Conservation (phyloP, 2,888 invertebrate species). For the Oxycera nigricornis region DNA sequence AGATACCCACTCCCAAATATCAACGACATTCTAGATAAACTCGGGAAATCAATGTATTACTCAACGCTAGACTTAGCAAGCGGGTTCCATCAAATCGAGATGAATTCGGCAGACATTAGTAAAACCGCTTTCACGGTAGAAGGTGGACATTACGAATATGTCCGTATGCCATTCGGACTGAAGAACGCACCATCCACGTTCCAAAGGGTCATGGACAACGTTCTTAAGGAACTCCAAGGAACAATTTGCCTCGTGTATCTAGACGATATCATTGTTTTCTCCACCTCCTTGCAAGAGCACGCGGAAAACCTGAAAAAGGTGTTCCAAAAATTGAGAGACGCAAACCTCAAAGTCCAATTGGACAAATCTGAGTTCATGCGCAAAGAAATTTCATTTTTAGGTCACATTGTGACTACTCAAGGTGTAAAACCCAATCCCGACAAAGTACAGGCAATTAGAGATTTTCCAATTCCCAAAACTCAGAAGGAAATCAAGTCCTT, state of each 20-base stretch:
- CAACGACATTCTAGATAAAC: not conserved
- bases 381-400: slow-evolving; percentile 34
- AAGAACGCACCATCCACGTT: slow-evolving; percentile 11
- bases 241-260: slow-evolving; percentile 4
- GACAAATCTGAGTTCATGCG: slow-evolving; percentile 51
- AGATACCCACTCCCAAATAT: not conserved
- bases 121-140: slow-evolving; percentile 52
- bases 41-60: not conserved
- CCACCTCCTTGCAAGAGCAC: not conserved
- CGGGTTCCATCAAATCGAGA: slow-evolving; percentile 54
- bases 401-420: not conserved
- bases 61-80: slow-evolving; percentile 38
- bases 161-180: not conserved
- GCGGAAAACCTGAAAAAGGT: not conserved
- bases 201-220: not conserved
- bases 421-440: not conserved
- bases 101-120: slow-evolving; percentile 48
- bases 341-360: slow-evolving; percentile 46
- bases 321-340: not conserved
- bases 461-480: not conserved
- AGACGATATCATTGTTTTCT: slow-evolving; percentile 15
- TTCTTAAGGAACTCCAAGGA: not conserved
- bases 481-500: slow-evolving; percentile 9
- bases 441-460: not conserved
- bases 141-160: slow-evolving; percentile 42